A percentile compares a stretch with the other conserved stretches of the same genome.
phyloP scores from a whole-genome alignment of 2,113 vertebrate genomes.

The Chlorocebus sabaeus region DNA sequence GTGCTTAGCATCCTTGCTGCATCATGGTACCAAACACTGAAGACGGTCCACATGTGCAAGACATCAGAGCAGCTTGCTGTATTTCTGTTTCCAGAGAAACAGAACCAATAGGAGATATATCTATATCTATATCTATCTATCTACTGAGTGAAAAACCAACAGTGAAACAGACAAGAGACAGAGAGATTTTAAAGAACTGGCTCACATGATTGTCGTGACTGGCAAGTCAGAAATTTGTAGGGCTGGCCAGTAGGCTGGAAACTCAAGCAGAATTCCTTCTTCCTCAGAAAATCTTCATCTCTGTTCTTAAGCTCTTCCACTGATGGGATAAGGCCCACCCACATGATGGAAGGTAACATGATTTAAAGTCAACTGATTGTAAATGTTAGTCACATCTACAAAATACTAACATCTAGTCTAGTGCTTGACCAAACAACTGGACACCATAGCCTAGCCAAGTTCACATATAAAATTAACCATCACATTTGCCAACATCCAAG shows the following conservation, averaged over 20 bases:
- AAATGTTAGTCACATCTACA: background rate
- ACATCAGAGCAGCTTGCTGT: background rate
- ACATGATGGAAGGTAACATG: background rate
- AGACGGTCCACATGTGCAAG: background rate
- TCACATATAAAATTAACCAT: background rate
- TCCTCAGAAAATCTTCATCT: background rate
- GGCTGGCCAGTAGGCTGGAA: background rate
- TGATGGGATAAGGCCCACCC: background rate
- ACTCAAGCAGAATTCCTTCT: background rate
- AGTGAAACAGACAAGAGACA: background rate
- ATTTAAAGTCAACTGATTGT: background rate
- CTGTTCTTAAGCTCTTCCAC: background rate
- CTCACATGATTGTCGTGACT: background rate
- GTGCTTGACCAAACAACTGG: background rate
- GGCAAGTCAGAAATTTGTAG: background rate
- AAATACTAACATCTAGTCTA: background rate
- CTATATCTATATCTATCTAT: background rate
- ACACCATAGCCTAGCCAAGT: accelerated
- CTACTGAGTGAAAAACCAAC: background rate
- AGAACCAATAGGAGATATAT: background rate
- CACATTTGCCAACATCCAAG: background rate
- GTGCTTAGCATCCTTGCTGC: background rate
- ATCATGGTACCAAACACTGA: background rate
- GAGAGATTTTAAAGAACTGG: background rate
- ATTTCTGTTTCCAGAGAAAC: background rate